Evolutionary conservation across 1,140 invertebrate genomes (phyloP).

Genomic region (Trichonephila clavata): DNA sequence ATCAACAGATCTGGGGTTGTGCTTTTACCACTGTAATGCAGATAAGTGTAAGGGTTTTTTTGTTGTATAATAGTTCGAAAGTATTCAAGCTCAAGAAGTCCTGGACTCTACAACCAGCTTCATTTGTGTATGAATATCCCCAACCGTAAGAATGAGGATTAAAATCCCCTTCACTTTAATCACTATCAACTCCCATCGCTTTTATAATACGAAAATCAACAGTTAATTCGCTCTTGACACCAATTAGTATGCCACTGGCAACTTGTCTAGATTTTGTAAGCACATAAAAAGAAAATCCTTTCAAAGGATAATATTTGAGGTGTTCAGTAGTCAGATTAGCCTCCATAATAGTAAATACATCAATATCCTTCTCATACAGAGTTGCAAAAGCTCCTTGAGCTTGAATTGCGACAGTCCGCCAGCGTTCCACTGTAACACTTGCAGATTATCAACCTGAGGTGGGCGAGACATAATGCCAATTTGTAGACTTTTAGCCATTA

Average conservation of each 20-base stretch:
- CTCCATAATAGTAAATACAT: slow-evolving; percentile 62
- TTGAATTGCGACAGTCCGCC: slow-evolving; percentile 24
- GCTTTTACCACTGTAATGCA: slow-evolving; percentile 42
- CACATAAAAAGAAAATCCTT: neutral
- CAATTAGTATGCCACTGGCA: slow-evolving; percentile 46
- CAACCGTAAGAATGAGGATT: too few species aligned
- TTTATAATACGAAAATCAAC: slow-evolving; percentile 29
- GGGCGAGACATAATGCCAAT: slow-evolving; percentile 3
- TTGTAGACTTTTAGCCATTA: slow-evolving; percentile 2
- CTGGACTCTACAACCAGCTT: neutral
- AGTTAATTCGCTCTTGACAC: slow-evolving; percentile 3
- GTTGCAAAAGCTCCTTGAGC: too few species aligned
- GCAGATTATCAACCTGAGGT: neutral
- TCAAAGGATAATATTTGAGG: slow-evolving; percentile 34
- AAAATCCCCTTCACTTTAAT: neutral
- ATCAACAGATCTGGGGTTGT: slow-evolving; percentile 41
- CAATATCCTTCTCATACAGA: slow-evolving; percentile 17
- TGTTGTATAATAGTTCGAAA: slow-evolving; percentile 52
- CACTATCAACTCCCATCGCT: slow-evolving; percentile 38
- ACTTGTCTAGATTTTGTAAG: slow-evolving; percentile 13
- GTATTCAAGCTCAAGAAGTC: slow-evolving; percentile 32
- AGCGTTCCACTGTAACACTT: slow-evolving; percentile 14
- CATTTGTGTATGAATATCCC: too few species aligned
- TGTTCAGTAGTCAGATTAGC: slow-evolving; percentile 23
- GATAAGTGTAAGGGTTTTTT: neutral